These are phyloP conservation scores for Drosophila kanapiae DNA, from an alignment of 1,140 invertebrate genomes.

Conservation along the genomic window DNA sequence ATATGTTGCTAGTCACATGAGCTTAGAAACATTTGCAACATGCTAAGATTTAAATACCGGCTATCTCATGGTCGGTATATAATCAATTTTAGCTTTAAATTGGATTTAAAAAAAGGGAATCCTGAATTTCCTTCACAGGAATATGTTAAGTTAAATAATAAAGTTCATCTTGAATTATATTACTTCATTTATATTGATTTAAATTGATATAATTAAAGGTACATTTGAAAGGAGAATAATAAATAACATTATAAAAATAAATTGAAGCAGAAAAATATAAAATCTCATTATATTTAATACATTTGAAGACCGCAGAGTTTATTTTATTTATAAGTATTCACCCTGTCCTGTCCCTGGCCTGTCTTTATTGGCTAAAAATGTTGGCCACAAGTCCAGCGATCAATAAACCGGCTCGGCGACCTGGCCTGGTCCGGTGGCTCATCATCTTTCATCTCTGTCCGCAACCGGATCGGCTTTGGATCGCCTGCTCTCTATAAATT, in stretches of 20 bases:
- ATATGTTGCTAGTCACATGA: neutral
- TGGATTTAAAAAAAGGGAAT: no score
- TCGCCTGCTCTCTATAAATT: constrained; percentile 59
- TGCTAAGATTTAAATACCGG: neutral
- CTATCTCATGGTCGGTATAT: neutral
- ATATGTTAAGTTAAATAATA: neutral
- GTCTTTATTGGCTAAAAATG: constrained; percentile 2
- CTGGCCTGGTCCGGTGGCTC: constrained; percentile 8
- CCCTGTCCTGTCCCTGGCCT: neutral
- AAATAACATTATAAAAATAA: no score
- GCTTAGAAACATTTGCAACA: neutral
- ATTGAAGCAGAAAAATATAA: no score
- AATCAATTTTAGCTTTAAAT: neutral
- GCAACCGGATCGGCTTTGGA: constrained; percentile 56
- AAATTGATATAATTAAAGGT: no score
- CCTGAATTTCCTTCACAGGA: no score
- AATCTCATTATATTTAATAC: neutral
- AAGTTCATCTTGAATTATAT: no score
- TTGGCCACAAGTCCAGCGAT: constrained; percentile 5
- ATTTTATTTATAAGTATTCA: neutral
- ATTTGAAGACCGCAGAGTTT: neutral
- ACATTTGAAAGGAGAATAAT: neutral
- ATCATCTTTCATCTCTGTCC: constrained; percentile 20
- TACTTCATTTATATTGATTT: no score
- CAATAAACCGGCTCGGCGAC: constrained; percentile 19